Evolutionary conservation across 2,113 vertebrate genomes (phyloP).

Genomic region (Nycticorax nycticorax): DNA sequence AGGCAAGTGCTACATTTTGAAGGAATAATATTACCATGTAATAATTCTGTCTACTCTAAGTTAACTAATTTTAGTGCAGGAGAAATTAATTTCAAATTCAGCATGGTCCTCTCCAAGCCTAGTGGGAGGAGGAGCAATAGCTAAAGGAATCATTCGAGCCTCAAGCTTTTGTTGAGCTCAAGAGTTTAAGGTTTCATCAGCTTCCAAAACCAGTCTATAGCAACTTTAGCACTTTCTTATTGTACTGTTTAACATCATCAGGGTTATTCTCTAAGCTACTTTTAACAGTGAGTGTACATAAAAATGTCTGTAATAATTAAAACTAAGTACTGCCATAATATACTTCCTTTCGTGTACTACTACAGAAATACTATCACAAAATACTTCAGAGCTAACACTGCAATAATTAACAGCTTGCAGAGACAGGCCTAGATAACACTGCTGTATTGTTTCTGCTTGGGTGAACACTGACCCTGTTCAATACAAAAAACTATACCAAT

Average conservation of each 20-base stretch:
- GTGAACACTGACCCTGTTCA: not conserved
- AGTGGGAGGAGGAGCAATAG: not conserved
- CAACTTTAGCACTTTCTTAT: not conserved
- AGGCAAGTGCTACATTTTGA: not conserved
- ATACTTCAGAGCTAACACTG: not conserved
- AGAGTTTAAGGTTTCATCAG: not conserved
- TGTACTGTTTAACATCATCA: not conserved
- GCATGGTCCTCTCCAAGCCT: not conserved
- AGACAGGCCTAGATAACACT: not conserved
- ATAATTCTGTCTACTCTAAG: not conserved
- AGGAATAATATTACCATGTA: not conserved
- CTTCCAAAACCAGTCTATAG: not conserved
- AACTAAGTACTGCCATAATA: not conserved
- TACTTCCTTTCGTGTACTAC: not conserved
- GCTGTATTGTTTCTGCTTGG: not conserved
- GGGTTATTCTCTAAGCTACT: not conserved
- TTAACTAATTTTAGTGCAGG: not conserved
- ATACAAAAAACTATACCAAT: not conserved
- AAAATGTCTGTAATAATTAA: not conserved
- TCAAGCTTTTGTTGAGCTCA: not conserved
- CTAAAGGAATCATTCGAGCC: not conserved
- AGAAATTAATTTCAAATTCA: not conserved
- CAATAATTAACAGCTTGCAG: not conserved
- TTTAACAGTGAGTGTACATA: not conserved
- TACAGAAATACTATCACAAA: not conserved